Evolutionary conservation across 2,797 vertebrate species (phyloP).

Genomic region (Geotrypetes seraphini): DNA sequence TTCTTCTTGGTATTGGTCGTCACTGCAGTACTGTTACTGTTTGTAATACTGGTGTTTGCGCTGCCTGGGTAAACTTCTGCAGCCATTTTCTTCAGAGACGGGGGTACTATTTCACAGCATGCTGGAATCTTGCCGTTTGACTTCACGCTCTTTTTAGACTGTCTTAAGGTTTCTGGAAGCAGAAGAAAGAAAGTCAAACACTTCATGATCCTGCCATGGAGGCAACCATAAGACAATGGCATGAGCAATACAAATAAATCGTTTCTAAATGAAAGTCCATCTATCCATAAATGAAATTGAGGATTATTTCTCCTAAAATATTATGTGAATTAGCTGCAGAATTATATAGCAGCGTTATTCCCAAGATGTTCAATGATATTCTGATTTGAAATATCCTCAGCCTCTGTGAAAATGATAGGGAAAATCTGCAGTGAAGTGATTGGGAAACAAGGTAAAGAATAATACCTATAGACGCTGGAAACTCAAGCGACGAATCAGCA

Average conservation of each 20-base stretch:
- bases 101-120: slow-evolving; percentile 69
- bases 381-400: too few relatives aligned
- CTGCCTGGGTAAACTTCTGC: slow-evolving; percentile 77
- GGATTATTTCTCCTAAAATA: too few relatives aligned
- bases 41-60: slow-evolving; percentile 56
- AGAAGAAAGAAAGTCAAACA: slow-evolving; percentile 83
- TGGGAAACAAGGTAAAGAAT: too few relatives aligned
- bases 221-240: slow-evolving; percentile 77
- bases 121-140: slow-evolving; percentile 57
- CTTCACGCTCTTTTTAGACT: slow-evolving; percentile 68
- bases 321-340: too few relatives aligned
- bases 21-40: slow-evolving; percentile 50
- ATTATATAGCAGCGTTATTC: too few relatives aligned
- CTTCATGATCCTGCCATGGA: slow-evolving; percentile 90
- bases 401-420: too few relatives aligned
- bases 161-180: slow-evolving; percentile 85
- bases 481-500: too few relatives aligned
- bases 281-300: slow-evolving; percentile 6
- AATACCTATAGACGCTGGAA: too few relatives aligned
- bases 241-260: slow-evolving; percentile 54
- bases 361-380: too few relatives aligned
- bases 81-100: slow-evolving; percentile 83
- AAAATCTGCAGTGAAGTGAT: too few relatives aligned
- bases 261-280: slow-evolving; percentile 20
- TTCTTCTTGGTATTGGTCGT: slow-evolving; percentile 62